A percentile compares a stretch with the other conserved stretches of the same genome.
phyloP scores from a whole-genome alignment of 1,140 invertebrate species.

The Scaptomyza hsui region DNA sequence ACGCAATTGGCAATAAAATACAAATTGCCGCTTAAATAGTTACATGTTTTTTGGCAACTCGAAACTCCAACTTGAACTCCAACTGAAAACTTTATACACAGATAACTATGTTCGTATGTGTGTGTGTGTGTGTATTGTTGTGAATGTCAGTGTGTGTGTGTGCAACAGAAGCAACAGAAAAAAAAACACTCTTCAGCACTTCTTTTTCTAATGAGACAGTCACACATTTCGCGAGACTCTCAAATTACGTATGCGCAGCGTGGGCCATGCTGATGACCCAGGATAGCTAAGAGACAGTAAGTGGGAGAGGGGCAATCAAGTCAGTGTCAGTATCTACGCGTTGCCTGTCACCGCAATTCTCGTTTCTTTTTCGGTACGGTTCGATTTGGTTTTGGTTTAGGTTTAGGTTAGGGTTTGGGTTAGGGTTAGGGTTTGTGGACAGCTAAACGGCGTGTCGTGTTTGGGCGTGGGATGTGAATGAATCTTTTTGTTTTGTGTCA shows the following conservation, averaged over 20 bases:
- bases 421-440: constrained; percentile 1
- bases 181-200: background rate
- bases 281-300: background rate
- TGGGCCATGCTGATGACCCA: background rate
- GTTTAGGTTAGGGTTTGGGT: constrained; percentile 1
- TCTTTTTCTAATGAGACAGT: background rate
- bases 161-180: background rate
- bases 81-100: constrained; percentile 1
- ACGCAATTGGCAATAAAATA: constrained; percentile 77
- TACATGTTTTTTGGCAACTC: constrained; percentile 48
- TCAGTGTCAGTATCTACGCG: background rate
- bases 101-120: background rate
- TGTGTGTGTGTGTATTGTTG: background rate
- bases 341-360: constrained; percentile 2
- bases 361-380: constrained; percentile 3
- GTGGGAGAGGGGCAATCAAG: background rate
- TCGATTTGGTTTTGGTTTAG: constrained; percentile 1
- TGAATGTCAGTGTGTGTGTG: too few relatives aligned
- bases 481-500: constrained; percentile 52
- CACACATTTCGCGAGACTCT: background rate
- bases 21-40: constrained; percentile 82
- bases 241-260: constrained; percentile 26
- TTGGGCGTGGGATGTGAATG: constrained; percentile 8
- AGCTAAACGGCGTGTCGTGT: constrained; percentile 3
- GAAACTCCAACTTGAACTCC: background rate